phyloP scores from a whole-genome alignment of 2,888 invertebrate genomes.

The Osedax fenrisi region DNA sequence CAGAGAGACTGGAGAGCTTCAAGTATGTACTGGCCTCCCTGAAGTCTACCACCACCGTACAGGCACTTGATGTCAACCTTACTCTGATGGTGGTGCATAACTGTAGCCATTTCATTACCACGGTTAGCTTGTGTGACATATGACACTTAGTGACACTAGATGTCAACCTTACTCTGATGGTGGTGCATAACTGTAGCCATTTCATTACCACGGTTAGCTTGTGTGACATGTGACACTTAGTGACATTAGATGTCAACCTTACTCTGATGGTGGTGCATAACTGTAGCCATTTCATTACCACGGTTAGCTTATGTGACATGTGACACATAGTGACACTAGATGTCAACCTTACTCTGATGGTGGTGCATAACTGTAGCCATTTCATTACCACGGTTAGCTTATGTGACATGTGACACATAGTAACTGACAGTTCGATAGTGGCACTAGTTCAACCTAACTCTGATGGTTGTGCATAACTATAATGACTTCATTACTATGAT shows the following conservation, averaged over 20 bases:
- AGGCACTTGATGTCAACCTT: conserved; percentile 11
- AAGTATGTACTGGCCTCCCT: conserved; percentile 51
- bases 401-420: too few relatives aligned
- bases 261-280: conserved; percentile 61
- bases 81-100: conserved; percentile 61
- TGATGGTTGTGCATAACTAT: too few relatives aligned
- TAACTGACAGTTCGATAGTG: too few relatives aligned
- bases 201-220: conserved; percentile 59
- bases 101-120: conserved; percentile 65
- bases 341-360: conserved; percentile 39
- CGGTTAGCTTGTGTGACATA: conserved; percentile 46
- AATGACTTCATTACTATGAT: too few relatives aligned
- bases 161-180: conserved; percentile 39
- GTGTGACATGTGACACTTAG: too few relatives aligned
- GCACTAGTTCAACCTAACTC: too few relatives aligned
- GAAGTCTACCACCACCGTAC: not conserved
- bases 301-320: conserved; percentile 46
- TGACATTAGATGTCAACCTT: conserved; percentile 11
- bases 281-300: conserved; percentile 65
- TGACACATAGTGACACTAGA: not conserved
- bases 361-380: conserved; percentile 71
- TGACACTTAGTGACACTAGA: not conserved
- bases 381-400: conserved; percentile 59
- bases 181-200: conserved; percentile 71
- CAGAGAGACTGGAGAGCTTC: conserved; percentile 67